These are phyloP conservation scores for Agonum fuliginosum DNA, from an alignment of 2,888 invertebrate species.

Conservation along the genomic window DNA sequence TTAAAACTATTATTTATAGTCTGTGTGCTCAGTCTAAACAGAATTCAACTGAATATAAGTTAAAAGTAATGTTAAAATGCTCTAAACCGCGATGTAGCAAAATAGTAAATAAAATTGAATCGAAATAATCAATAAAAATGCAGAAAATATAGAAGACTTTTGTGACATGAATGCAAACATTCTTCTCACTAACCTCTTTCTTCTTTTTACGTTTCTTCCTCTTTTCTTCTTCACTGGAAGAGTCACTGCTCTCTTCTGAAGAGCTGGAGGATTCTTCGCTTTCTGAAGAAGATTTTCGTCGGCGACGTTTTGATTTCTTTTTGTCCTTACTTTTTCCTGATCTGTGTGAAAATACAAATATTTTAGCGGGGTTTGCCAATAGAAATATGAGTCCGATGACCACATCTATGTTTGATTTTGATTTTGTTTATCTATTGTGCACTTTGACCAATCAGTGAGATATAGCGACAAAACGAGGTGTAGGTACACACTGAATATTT, in stretches of 20 bases:
- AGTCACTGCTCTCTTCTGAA: slow-evolving; percentile 68
- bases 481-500: not conserved
- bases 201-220: slow-evolving; percentile 74
- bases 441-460: slow-evolving; percentile 11
- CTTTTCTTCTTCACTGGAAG: slow-evolving; percentile 72
- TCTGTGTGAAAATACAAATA: slow-evolving; percentile 62
- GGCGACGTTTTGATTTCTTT: slow-evolving; percentile 69
- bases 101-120: slow-evolving; percentile 3
- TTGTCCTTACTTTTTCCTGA: slow-evolving; percentile 71
- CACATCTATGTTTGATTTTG: slow-evolving; percentile 9
- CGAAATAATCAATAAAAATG: slow-evolving; percentile 9
- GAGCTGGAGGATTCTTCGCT: slow-evolving; percentile 65
- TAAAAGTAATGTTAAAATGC: too few relatives aligned
- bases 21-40: too few relatives aligned
- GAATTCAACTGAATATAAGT: too few relatives aligned
- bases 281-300: slow-evolving; percentile 56
- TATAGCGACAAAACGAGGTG: not conserved
- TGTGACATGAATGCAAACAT: not conserved
- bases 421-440: slow-evolving; percentile 1
- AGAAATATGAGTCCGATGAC: not conserved
- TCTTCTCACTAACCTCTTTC: slow-evolving; percentile 72
- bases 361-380: not conserved
- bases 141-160: not conserved
- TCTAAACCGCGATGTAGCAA: slow-evolving; percentile 5
- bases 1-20: too few relatives aligned